Evolutionary conservation across 2,888 invertebrate species (phyloP), one percentile per base, ranked within the genome.

Genomic region (Carcina quercana): DNA sequence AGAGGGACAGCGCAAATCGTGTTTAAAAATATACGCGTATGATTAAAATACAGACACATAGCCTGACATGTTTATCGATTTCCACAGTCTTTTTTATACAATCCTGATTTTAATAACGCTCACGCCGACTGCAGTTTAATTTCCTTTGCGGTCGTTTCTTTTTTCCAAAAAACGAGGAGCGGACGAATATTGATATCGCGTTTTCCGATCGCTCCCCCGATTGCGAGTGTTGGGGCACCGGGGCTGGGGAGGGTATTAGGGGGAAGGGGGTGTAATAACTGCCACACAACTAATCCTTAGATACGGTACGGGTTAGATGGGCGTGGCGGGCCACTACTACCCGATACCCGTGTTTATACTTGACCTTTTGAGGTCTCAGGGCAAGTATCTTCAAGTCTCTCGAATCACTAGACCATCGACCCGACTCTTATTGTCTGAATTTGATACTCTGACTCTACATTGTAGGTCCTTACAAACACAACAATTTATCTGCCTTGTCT

Each of bases 171-270:
- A 58, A 63, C 59, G 50, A 61, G 50, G 62, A 65, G 46, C 48
- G 59, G 60, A n/a, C n/a, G n/a, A n/a, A n/a, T n/a, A 68, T 65
- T 60, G 63, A 65, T 72, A 70, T 72, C 66, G 60, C 53, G 49
- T 60, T 70, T 67, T 50, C 53, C 62, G 59, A 67, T 69, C 56
- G 52, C 48, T 55, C 53, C 55, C 55, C 53, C 52, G 50, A 57
- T 55, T 50, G 52, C 42, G 44, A 39, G 39, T 34, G 38, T 13
- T 15, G 34, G 32, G 10, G 33, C 20, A 32, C 28, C 38, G 47
- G 43, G 42, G 36, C 29, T 37, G 44, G 35, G 30, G 32, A 32
- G 30, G 25, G 28, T 37, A 39, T 39, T 30, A 32, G 29, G 40
- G 35, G 37, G 32, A 34, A 38, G 38, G 45, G 52, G 43, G 40